Evolutionary conservation across 2,113 vertebrate species (phyloP).

Genomic region (Protomyctophum bolini): DNA sequence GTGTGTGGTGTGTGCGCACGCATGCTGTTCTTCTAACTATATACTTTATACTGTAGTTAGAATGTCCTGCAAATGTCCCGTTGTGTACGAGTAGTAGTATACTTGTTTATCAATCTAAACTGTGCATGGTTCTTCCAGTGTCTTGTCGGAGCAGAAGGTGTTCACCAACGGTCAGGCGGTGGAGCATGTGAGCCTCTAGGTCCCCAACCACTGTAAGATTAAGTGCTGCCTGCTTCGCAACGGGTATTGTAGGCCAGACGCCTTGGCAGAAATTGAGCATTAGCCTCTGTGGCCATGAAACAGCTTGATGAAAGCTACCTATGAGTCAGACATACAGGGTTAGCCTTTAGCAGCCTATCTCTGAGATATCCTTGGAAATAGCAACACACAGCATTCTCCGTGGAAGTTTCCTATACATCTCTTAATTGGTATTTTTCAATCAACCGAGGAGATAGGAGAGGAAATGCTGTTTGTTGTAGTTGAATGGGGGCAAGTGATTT

Average conservation of each 20-base stretch:
- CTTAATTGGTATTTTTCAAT: too few relatives aligned
- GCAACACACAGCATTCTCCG: not conserved
- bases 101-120: too few relatives aligned
- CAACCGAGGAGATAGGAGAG: not conserved
- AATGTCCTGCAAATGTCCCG: too few relatives aligned
- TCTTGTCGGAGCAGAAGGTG: too few relatives aligned
- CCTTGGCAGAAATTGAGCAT: conserved; percentile 1
- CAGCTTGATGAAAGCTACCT: not conserved
- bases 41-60: too few relatives aligned
- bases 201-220: conserved; percentile 52
- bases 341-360: not conserved
- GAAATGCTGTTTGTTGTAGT: not conserved
- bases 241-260: conserved; percentile 16
- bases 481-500: not conserved
- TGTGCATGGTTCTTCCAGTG: too few relatives aligned
- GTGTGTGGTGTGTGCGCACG: not conserved
- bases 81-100: too few relatives aligned
- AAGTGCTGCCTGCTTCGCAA: conserved; percentile 28
- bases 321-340: not conserved
- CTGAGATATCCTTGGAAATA: not conserved
- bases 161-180: not conserved
- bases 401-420: not conserved
- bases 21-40: not conserved
- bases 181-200: conserved; percentile 24
- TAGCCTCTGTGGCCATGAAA: not conserved